phyloP scores from a whole-genome alignment of 1,140 invertebrate genomes.

The Plectrocnemia conspersa region DNA sequence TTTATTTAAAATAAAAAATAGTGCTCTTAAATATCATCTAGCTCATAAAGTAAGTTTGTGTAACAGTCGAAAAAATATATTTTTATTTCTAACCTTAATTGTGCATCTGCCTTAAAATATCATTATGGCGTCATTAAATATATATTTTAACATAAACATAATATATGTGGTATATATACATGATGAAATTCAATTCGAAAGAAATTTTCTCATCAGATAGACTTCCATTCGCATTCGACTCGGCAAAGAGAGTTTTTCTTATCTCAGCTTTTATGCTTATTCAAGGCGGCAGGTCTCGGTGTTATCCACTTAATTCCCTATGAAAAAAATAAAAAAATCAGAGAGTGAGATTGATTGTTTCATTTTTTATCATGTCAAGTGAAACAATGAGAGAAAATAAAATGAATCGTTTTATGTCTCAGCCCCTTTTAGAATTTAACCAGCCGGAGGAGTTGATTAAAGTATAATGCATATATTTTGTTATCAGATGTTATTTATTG shows the following conservation, averaged over 20 bases:
- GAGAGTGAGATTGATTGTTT: conserved; percentile 35
- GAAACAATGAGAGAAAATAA: conserved; percentile 35
- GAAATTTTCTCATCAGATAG: too few species aligned
- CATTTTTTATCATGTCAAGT: conserved; percentile 35
- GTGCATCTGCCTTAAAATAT: too few species aligned
- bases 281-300: conserved; percentile 24
- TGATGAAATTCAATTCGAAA: too few species aligned
- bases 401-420: conserved; percentile 29
- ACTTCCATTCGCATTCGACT: conserved; percentile 19
- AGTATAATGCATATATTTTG: conserved; percentile 1
- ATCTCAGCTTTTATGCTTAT: conserved; percentile 29
- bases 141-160: too few species aligned
- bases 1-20: too few species aligned
- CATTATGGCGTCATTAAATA: too few species aligned
- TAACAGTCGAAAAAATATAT: too few species aligned
- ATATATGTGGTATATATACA: too few species aligned
- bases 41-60: too few species aligned
- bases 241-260: conserved; percentile 16
- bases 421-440: conserved; percentile 16
- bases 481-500: background rate
- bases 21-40: too few species aligned
- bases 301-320: conserved; percentile 35
- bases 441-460: conserved; percentile 29
- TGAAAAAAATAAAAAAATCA: conserved; percentile 32
- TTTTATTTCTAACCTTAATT: too few species aligned